These are phyloP conservation scores for Phoronis australis DNA, from an alignment of 2,888 invertebrate species.

Conservation along the genomic window DNA sequence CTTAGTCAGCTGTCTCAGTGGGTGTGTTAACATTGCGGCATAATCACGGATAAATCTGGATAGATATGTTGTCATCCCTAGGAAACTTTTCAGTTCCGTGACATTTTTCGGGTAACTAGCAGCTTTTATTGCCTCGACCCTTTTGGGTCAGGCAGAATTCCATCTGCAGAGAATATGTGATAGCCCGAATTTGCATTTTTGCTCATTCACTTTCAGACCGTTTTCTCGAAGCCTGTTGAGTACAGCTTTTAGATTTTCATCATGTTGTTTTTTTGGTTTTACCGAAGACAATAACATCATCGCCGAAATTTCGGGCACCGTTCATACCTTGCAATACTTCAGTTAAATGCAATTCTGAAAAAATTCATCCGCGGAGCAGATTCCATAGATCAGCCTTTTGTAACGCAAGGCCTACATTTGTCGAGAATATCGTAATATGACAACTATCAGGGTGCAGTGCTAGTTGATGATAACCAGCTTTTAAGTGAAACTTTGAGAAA, in stretches of 20 bases:
- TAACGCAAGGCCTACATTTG: slow-evolving; percentile 12
- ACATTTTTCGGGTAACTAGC: slow-evolving; percentile 8
- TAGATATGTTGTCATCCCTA: slow-evolving; percentile 9
- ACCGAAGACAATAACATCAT: slow-evolving; percentile 11
- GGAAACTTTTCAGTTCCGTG: slow-evolving; percentile 10
- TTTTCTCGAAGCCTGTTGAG: slow-evolving; percentile 10
- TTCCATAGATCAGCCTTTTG: slow-evolving; percentile 12
- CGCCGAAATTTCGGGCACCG: slow-evolving; percentile 8
- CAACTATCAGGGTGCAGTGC: slow-evolving; percentile 13
- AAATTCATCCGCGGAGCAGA: slow-evolving; percentile 6
- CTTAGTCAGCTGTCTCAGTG: slow-evolving; percentile 8
- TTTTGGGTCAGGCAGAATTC: background rate
- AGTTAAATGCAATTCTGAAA: slow-evolving; percentile 6
- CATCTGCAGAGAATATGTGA: too few relatives aligned
- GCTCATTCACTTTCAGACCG: slow-evolving; percentile 10
- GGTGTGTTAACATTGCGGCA: slow-evolving; percentile 7
- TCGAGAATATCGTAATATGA: slow-evolving; percentile 13
- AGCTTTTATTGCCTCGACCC: too few relatives aligned
- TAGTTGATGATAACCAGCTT: slow-evolving; percentile 16
- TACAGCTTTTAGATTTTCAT: slow-evolving; percentile 7
- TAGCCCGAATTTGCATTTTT: slow-evolving; percentile 11
- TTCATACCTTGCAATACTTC: slow-evolving; percentile 3
- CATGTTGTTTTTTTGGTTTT: slow-evolving; percentile 5
- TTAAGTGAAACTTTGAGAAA: slow-evolving; percentile 19
- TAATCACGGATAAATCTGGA: slow-evolving; percentile 7